Base-by-base conservation (phyloP, 2,113 vertebrate genomes). In the Aphyosemion australe region DNA sequence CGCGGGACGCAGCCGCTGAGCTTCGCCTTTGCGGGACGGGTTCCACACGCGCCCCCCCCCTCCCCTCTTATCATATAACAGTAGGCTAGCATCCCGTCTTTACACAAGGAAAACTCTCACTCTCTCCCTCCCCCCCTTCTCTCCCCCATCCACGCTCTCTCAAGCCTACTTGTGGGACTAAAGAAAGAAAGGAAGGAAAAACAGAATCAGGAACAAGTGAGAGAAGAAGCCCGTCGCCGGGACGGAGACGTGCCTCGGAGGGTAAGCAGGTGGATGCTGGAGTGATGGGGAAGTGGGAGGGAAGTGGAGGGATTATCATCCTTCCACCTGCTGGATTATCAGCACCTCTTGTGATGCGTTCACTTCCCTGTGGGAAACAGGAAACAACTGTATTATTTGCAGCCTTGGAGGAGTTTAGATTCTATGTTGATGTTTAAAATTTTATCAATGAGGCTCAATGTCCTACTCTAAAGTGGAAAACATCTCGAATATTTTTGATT, bases 261-360 rank as follows among this genome's bases (percentile, higher is more conserved):
- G 82, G 91, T 92, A 91, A 93, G 91, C 88, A 84, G 87, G 74
- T 79, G 69, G 80, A 74, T 53, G 80, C 73, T 85, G 63, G 48
- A 43, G 76, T 70, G 88, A 84, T 60, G 82, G 43, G 37, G 69
- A 82, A 66, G 79, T 69, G 86, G 90, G 89, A 73, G 89, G 80
- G 85, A 79, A 11, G 81, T 88, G 85, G 80, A 87, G 84, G 85
- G 83, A 82, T 85, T 87, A 79, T 47, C 63, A 79, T 50, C 61
- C 54, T 84, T 74, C 72, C 75, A 87, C 86, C 61, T 76, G 86
- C 68, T 79, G 87, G 84, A 84, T 84, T 67, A 87, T 69, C 76
- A 58, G 43, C 74, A 52, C 71, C 77, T 82, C 74, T 76, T 76
- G 16, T 84, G 78, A 31, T 78, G 84, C 69, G 43, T 84, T 84